Evolutionary conservation across 2,113 vertebrate species (phyloP), one percentile per base, ranked within the genome.

Genomic region (Brachypteracias leptosomus): DNA sequence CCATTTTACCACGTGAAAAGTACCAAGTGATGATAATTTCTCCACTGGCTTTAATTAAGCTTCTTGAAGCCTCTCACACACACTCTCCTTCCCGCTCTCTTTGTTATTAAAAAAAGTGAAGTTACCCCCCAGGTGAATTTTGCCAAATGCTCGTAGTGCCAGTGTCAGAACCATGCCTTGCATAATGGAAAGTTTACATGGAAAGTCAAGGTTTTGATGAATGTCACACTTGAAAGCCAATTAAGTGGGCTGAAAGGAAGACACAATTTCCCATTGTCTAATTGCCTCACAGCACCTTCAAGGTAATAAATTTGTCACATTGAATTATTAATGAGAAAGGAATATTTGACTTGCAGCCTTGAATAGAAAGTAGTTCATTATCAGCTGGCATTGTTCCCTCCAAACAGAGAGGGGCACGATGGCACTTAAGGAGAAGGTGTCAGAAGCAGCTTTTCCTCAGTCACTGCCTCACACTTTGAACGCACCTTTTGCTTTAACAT

Each of bases 311-410:
- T 98, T 98, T 98, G 97, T 98, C 98, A 98, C 96, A 79, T 94
- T 98, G 97, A 98, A 98, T 98, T 98, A 98, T 98, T 98, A 98
- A 98, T 98, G 96, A 98, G 97, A 96, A 98, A 94, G 2, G 89
- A 97, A 97, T 97, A 98, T 97, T 98, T 98, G 98, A 98, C 97
- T 98, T 96, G 88, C 93, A 95, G 93, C 93, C 93, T 95, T 97
- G 98, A 98, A 98, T 98, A 97, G 96, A 97, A 98, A 98, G 97
- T 61, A 97, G 97, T 97, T 98, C 96, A 98, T 98, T 98, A 98
- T 97, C 87, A 40, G 89, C 9, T 95, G 96, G 90, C 94, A 97
- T 95, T 97, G 87, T 97, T 98, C 96, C 78, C 93, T 95, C 76
- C 90, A 94, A 97, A 97, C 97, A 97, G 90, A 96, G 78, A 73